phyloP scores from a whole-genome alignment of 2,888 invertebrate genomes.

The Nephrocerus scutellatus region DNA sequence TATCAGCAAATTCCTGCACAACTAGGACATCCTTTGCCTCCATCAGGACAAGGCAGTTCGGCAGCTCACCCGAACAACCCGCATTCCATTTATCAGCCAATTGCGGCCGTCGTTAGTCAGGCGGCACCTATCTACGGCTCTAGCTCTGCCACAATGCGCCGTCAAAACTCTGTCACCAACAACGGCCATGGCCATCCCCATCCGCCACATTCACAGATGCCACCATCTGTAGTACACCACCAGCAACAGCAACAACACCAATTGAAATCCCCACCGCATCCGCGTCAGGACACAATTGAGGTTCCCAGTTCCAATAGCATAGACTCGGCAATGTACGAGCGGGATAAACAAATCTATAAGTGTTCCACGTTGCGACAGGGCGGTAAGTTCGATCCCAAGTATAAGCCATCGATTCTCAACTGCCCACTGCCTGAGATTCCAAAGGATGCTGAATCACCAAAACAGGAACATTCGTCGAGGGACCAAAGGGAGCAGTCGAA shows the following conservation, averaged over 20 bases:
- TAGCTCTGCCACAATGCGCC: constrained; percentile 43
- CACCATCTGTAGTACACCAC: constrained; percentile 30
- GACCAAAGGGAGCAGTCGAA: constrained; percentile 35
- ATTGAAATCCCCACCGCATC: constrained; percentile 29
- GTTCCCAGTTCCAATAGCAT: constrained; percentile 38
- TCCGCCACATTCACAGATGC: constrained; percentile 33
- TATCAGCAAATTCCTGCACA: constrained; percentile 47
- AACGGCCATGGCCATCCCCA: constrained; percentile 24
- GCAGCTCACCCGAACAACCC: too few species aligned
- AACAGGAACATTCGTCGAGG: constrained; percentile 34
- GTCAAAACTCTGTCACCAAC: constrained; percentile 38
- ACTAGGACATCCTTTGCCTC: constrained; percentile 33
- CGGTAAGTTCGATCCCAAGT: constrained; percentile 48
- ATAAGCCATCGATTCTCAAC: constrained; percentile 47
- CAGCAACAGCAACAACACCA: constrained; percentile 27
- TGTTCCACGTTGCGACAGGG: constrained; percentile 47
- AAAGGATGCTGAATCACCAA: constrained; percentile 45
- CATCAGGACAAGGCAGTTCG: too few species aligned
- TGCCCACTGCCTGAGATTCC: constrained; percentile 48
- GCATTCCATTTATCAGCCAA: constrained; percentile 43
- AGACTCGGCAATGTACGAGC: constrained; percentile 45
- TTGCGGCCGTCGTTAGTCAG: constrained; percentile 38
- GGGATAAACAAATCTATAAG: constrained; percentile 48
- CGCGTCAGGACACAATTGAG: constrained; percentile 34
- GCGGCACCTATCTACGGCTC: constrained; percentile 40